These are phyloP conservation scores for Desmodus rotundus DNA, from an alignment of 2,113 vertebrate species.

Conservation along the genomic window DNA sequence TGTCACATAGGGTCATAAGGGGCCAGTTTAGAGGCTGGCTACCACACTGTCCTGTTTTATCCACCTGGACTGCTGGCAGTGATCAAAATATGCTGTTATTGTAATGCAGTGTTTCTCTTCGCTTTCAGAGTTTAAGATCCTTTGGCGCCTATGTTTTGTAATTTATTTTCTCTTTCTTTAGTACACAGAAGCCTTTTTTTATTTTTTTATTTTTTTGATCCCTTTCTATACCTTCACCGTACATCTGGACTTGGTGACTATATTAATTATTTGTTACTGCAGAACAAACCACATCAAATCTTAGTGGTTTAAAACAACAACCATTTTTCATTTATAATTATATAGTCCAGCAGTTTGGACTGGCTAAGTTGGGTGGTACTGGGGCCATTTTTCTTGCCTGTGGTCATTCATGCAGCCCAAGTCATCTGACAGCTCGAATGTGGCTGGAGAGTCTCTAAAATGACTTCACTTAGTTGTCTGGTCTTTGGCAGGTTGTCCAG, in stretches of 20 bases:
- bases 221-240: background rate
- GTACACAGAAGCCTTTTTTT: background rate
- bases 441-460: background rate
- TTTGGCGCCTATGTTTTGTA: background rate
- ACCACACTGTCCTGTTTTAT: background rate
- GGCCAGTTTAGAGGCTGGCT: background rate
- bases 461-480: background rate
- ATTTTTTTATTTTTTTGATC: background rate
- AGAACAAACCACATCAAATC: background rate
- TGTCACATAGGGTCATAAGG: background rate
- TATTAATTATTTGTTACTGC: background rate
- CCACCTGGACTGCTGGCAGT: background rate
- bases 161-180: slow-evolving; percentile 26
- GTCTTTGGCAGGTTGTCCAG: background rate
- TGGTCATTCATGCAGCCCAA: background rate
- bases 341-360: background rate
- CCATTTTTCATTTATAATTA: background rate
- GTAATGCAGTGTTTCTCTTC: background rate
- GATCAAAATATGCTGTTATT: background rate
- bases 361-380: background rate
- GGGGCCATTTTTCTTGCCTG: background rate
- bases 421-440: background rate
- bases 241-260: background rate
- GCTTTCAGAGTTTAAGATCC: background rate
- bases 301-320: background rate